Conservation (phyloP, 2,888 invertebrate genomes). For the Mantis religiosa region DNA sequence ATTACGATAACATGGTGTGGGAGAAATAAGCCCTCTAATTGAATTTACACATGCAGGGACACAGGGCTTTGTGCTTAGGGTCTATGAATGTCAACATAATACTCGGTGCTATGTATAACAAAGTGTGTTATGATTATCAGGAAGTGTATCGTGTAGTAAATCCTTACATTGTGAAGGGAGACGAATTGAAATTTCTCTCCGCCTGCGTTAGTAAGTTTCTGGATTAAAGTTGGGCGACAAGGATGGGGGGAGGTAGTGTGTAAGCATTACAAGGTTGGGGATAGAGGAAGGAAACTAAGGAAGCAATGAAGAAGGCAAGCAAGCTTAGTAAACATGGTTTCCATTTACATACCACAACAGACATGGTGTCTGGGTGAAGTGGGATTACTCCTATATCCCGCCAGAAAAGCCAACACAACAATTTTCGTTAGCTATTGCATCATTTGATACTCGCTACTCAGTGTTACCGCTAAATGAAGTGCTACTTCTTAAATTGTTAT, state of each 20-base stretch:
- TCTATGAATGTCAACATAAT: background rate
- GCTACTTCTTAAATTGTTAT: background rate
- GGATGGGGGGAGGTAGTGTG: background rate
- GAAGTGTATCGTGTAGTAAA: background rate
- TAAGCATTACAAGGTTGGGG: background rate
- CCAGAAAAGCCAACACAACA: background rate
- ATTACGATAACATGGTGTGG: background rate
- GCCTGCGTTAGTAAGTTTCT: background rate
- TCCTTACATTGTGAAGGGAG: background rate
- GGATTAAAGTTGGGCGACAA: background rate
- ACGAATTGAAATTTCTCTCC: background rate
- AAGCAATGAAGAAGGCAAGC: background rate
- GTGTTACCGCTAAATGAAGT: background rate
- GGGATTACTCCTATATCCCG: background rate
- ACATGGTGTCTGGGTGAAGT: conserved; percentile 1
- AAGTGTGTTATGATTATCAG: background rate
- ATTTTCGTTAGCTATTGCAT: background rate
- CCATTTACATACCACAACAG: conserved; percentile 15
- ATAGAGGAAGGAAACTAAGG: background rate
- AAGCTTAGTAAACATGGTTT: conserved; percentile 1
- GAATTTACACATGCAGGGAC: background rate
- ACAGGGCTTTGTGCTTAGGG: background rate
- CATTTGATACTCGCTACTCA: background rate
- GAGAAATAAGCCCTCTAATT: background rate
- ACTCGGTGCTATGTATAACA: background rate